Evolutionary conservation across 2,888 invertebrate species (phyloP).

Genomic region (Scaptomyza parva): DNA sequence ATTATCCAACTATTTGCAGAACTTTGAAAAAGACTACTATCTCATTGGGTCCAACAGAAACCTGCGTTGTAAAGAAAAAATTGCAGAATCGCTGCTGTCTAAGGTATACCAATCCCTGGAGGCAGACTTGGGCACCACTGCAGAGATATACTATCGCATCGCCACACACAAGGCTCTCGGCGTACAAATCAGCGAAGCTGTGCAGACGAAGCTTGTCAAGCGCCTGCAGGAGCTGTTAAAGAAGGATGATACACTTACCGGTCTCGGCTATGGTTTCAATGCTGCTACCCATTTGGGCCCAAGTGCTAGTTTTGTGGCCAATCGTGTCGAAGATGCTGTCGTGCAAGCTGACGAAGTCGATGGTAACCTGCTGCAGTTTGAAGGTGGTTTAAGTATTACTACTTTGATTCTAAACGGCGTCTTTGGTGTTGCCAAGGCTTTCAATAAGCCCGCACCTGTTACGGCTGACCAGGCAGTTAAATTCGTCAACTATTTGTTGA

Average conservation of each 20-base stretch:
- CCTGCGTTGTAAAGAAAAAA: slow-evolving; percentile 86
- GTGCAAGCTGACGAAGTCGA: slow-evolving; percentile 98
- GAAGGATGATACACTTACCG: slow-evolving; percentile 92
- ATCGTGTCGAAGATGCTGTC: slow-evolving; percentile 95
- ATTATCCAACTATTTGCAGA: slow-evolving; percentile 65
- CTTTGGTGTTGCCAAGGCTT: slow-evolving; percentile 87
- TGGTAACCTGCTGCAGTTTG: slow-evolving; percentile 94
- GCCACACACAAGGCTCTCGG: slow-evolving; percentile 89
- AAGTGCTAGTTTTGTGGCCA: slow-evolving; percentile 88
- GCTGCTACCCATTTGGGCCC: slow-evolving; percentile 90
- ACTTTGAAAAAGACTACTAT: slow-evolving; percentile 88
- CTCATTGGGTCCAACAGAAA: slow-evolving; percentile 88
- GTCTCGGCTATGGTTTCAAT: slow-evolving; percentile 93
- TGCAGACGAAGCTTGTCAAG: slow-evolving; percentile 89
- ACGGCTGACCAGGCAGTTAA: slow-evolving; percentile 93
- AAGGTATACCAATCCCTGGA: slow-evolving; percentile 87
- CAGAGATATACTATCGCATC: slow-evolving; percentile 91
- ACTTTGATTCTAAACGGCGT: slow-evolving; percentile 87
- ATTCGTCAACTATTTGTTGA: slow-evolving; percentile 95
- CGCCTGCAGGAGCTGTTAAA: slow-evolving; percentile 91
- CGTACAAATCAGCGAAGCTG: slow-evolving; percentile 88
- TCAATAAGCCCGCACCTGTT: slow-evolving; percentile 89
- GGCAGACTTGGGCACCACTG: slow-evolving; percentile 88
- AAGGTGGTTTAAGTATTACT: slow-evolving; percentile 94
- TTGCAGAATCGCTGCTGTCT: slow-evolving; percentile 86